Conservation (phyloP, 2,888 invertebrate species). For the Pseudoips prasinana region DNA sequence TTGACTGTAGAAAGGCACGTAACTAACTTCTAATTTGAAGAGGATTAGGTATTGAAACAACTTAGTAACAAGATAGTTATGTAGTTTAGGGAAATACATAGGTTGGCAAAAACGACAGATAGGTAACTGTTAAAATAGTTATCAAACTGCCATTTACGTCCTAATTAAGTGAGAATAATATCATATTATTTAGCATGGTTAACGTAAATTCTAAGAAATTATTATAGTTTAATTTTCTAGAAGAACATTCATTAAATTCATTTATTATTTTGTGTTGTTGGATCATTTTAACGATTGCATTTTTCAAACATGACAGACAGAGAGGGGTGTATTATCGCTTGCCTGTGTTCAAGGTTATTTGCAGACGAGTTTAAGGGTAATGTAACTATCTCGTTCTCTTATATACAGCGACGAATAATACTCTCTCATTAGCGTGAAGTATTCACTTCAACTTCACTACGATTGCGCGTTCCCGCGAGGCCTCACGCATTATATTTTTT, state of each 20-base stretch:
- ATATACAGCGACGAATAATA: conserved; percentile 13
- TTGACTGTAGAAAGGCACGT: too few species aligned
- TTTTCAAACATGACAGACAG: conserved; percentile 59
- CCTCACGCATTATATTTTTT: conserved; percentile 64
- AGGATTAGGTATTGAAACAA: too few species aligned
- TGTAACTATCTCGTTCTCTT: conserved; percentile 48
- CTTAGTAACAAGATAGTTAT: too few species aligned
- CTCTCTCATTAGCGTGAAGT: conserved; percentile 49
- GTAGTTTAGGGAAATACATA: too few species aligned
- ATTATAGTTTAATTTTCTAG: conserved; percentile 13
- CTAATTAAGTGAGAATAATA: too few species aligned
- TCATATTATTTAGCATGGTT: too few species aligned
- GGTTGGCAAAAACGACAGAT: too few species aligned
- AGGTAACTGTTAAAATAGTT: too few species aligned
- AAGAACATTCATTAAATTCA: conserved; percentile 18
- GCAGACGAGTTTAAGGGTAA: conserved; percentile 30
- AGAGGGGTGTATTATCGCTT: conserved; percentile 58
- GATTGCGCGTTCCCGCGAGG: conserved; percentile 55
- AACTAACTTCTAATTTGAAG: too few species aligned
- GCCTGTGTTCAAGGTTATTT: conserved; percentile 67
- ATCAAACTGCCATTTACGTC: too few species aligned
- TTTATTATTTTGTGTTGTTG: conserved; percentile 29
- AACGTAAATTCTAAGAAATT: too few species aligned
- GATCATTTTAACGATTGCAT: conserved; percentile 53
- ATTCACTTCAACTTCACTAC: conserved; percentile 53